These are phyloP conservation scores for Rhinopomastus cyanomelas DNA, from an alignment of 2,113 vertebrate genomes.

Conservation along the genomic window DNA sequence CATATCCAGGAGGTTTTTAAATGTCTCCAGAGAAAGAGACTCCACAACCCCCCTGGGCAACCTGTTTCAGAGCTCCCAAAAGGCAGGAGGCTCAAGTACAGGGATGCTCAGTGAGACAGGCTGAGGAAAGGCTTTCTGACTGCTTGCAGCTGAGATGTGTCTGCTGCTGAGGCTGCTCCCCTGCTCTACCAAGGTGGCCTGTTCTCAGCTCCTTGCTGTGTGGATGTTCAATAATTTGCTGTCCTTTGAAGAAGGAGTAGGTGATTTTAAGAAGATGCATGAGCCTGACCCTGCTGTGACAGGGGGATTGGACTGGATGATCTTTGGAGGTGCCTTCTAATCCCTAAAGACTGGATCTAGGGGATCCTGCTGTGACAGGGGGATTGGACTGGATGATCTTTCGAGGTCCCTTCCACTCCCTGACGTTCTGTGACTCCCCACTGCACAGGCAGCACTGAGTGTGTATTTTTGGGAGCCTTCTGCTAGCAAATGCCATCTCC, in stretches of 20 bases:
- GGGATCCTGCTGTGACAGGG: too few relatives aligned
- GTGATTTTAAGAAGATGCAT: neutral
- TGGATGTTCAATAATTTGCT: accelerated
- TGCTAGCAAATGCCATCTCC: neutral
- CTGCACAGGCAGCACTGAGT: neutral
- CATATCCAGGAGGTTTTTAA: too few relatives aligned
- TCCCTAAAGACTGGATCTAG: too few relatives aligned
- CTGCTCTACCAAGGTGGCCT: neutral
- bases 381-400: too few relatives aligned
- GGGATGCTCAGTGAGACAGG: accelerated
- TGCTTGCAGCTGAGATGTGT: accelerated
- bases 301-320: too few relatives aligned
- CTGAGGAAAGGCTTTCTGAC: neutral
- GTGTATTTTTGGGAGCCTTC: neutral
- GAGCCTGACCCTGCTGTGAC: too few relatives aligned
- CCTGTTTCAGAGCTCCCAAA: too few relatives aligned
- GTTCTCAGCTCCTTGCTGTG: neutral
- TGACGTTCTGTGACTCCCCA: neutral
- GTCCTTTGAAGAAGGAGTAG: neutral
- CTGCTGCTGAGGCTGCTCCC: neutral
- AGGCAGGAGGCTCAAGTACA: too few relatives aligned
- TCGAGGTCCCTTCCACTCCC: too few relatives aligned
- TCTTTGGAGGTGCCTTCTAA: too few relatives aligned
- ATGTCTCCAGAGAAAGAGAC: too few relatives aligned
- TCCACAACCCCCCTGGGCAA: too few relatives aligned